Conservation (phyloP, 2,113 vertebrate species). For the Chlorodrepanis virens region DNA sequence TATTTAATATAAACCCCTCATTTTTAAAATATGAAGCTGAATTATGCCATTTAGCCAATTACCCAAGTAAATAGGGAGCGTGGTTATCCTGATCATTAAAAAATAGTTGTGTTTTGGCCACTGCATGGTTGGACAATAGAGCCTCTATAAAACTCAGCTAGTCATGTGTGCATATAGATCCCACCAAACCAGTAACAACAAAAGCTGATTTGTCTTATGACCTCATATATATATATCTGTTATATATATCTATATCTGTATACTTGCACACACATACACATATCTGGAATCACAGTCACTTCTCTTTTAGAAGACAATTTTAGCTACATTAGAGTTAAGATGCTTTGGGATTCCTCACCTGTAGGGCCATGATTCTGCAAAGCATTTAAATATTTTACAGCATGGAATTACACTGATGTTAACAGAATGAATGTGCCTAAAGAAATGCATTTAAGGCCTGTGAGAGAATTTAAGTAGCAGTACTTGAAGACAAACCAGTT, state of each 20-base stretch:
- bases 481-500: neutral
- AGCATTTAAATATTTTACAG: neutral
- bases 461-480: neutral
- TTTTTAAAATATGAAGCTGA: slow-evolving; percentile 1
- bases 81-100: neutral
- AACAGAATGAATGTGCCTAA: neutral
- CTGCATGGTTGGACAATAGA: neutral
- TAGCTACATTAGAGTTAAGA: neutral
- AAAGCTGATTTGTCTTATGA: neutral
- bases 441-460: neutral
- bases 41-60: slow-evolving; percentile 29
- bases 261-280: rapidly evolving
- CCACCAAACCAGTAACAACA: neutral
- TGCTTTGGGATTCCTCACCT: neutral
- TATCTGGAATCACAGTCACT: neutral
- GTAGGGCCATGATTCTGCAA: neutral
- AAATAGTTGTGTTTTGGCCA: neutral
- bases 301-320: neutral
- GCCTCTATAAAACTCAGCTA: neutral
- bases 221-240: neutral
- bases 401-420: neutral
- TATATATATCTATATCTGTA: neutral
- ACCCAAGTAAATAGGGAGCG: neutral
- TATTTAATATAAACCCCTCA: neutral
- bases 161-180: neutral